Evolutionary conservation across 2,113 vertebrate genomes (phyloP).

Genomic region (Zootoca vivipara): DNA sequence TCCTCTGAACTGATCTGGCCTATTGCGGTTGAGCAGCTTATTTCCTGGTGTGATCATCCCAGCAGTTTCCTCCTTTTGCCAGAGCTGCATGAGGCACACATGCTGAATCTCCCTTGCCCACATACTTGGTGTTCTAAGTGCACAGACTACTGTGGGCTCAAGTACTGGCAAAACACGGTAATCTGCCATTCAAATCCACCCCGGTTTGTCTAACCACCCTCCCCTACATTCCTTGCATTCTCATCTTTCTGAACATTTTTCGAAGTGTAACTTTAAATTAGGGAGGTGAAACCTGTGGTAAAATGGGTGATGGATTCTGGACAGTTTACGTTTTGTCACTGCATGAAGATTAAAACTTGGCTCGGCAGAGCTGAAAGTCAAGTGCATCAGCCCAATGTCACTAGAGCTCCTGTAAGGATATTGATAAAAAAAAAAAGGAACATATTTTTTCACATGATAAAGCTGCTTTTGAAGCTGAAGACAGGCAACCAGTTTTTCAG

Average conservation of each 20-base stretch:
- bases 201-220: background rate
- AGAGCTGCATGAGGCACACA: background rate
- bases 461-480: constrained; percentile 10
- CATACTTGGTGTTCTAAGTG: background rate
- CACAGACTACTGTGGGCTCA: background rate
- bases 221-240: background rate
- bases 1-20: background rate
- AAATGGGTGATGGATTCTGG: background rate
- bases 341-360: constrained; percentile 42
- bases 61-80: background rate
- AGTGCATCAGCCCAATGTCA: constrained; percentile 16
- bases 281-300: background rate
- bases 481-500: constrained; percentile 34
- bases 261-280: constrained; percentile 11
- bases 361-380: constrained; percentile 36
- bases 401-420: constrained; percentile 18
- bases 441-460: constrained; percentile 31
- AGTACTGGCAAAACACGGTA: background rate
- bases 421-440: constrained; percentile 19
- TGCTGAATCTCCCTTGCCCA: background rate
- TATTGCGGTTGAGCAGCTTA: background rate
- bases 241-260: background rate
- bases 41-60: background rate
- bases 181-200: background rate
- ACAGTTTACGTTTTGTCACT: constrained; percentile 13